Evolutionary conservation across 2,797 vertebrate genomes (phyloP).

Genomic region (Lophura swinhoii): DNA sequence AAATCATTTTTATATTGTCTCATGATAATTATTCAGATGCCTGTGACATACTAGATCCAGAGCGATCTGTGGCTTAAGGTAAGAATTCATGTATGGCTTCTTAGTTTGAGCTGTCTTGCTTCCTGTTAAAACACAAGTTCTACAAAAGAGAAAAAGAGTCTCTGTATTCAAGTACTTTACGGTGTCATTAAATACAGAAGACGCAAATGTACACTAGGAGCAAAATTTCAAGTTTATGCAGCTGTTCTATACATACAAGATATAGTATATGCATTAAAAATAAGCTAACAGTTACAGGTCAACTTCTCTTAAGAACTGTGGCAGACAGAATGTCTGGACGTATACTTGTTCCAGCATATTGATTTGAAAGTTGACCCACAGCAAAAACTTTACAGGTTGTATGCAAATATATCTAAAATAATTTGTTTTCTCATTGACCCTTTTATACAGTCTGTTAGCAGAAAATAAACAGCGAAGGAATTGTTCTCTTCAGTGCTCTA

Average conservation of each 20-base stretch:
- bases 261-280: not conserved
- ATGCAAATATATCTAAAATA: not conserved
- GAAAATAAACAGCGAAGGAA: not conserved
- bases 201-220: not conserved
- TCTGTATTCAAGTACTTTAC: not conserved
- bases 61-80: not conserved
- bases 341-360: not conserved
- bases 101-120: not conserved
- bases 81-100: not conserved
- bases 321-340: not conserved
- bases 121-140: not conserved
- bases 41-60: not conserved
- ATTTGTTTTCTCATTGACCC: not conserved
- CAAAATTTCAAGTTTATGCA: not conserved
- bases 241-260: not conserved
- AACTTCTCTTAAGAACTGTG: not conserved
- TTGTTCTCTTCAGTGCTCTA: not conserved
- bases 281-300: not conserved
- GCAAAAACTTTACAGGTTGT: not conserved
- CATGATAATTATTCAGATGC: slow-evolving; percentile 15
- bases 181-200: not conserved
- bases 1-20: not conserved
- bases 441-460: not conserved
- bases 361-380: not conserved
- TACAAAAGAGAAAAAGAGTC: not conserved